Conservation (phyloP, 2,888 invertebrate genomes). For the Tridacna crocea region DNA sequence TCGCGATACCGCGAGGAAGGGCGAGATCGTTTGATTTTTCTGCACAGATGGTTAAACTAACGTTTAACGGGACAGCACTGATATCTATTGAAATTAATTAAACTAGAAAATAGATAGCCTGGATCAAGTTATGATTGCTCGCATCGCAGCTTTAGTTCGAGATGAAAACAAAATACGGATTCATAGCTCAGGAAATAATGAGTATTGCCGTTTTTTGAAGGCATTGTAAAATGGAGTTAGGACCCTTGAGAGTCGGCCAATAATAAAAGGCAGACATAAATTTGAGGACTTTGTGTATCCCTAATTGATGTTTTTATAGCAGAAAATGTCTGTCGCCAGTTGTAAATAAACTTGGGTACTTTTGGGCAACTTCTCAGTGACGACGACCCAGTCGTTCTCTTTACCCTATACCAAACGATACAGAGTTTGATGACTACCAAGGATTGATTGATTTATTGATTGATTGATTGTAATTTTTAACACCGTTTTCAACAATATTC, state of each 20-base stretch:
- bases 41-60: conserved; percentile 67
- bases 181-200: conserved; percentile 61
- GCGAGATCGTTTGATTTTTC: conserved; percentile 42
- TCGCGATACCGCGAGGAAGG: conserved; percentile 28
- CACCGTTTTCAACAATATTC: no score
- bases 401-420: no score
- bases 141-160: conserved; percentile 46
- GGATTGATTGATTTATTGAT: no score
- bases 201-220: conserved; percentile 63
- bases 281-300: conserved; percentile 55
- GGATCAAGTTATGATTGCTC: conserved; percentile 63
- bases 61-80: conserved; percentile 58
- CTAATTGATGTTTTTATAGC: conserved; percentile 58
- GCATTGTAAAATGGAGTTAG: conserved; percentile 59
- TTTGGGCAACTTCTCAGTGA: neutral
- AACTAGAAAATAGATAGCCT: conserved; percentile 65
- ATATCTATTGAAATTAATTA: conserved; percentile 67
- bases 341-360: conserved; percentile 13
- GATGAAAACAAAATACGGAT: conserved; percentile 64
- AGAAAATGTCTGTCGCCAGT: conserved; percentile 30
- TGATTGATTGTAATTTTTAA: no score
- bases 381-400: no score
- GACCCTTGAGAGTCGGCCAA: conserved; percentile 51
- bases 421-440: no score
- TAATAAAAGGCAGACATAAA: conserved; percentile 52